phyloP scores from a whole-genome alignment of 2,888 invertebrate genomes.

The Zygogramma bicolorata region DNA sequence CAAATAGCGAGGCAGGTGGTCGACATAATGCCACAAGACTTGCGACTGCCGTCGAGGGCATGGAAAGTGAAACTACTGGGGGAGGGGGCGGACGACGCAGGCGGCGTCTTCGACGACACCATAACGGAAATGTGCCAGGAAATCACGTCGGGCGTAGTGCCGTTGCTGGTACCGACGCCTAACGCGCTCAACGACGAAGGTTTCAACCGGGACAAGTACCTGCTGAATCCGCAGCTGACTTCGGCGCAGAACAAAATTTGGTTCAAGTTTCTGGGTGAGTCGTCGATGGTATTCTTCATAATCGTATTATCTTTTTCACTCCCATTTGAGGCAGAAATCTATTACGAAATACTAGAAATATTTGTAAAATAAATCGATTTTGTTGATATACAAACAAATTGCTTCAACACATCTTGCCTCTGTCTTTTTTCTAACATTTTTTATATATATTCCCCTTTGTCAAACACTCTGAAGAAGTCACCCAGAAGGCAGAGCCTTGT shows the following conservation, averaged over 20 bases:
- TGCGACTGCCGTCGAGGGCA: constrained; percentile 73
- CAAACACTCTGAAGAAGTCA: too few species aligned
- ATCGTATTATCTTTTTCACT: too few species aligned
- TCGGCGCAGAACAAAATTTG: constrained; percentile 69
- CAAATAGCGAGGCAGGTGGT: constrained; percentile 76
- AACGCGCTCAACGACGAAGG: constrained; percentile 74
- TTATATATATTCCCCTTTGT: too few species aligned
- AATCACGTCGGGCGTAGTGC: constrained; percentile 71
- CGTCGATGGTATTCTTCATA: too few species aligned
- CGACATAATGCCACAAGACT: constrained; percentile 70
- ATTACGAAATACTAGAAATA: too few species aligned
- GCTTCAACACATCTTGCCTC: too few species aligned
- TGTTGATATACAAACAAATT: too few species aligned
- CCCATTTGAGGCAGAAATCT: too few species aligned
- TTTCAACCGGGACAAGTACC: constrained; percentile 73
- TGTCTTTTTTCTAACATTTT: too few species aligned
- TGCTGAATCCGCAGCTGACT: constrained; percentile 72
- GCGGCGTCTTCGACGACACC: constrained; percentile 78
- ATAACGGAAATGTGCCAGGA: constrained; percentile 78
- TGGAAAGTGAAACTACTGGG: constrained; percentile 77
- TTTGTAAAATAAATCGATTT: too few species aligned
- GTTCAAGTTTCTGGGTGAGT: constrained; percentile 73
- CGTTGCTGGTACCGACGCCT: constrained; percentile 73
- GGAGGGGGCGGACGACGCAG: constrained; percentile 78
- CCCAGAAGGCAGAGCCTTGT: too few species aligned